Evolutionary conservation across 2,797 vertebrate species (phyloP).

Genomic region (Rhabdomys pumilio): DNA sequence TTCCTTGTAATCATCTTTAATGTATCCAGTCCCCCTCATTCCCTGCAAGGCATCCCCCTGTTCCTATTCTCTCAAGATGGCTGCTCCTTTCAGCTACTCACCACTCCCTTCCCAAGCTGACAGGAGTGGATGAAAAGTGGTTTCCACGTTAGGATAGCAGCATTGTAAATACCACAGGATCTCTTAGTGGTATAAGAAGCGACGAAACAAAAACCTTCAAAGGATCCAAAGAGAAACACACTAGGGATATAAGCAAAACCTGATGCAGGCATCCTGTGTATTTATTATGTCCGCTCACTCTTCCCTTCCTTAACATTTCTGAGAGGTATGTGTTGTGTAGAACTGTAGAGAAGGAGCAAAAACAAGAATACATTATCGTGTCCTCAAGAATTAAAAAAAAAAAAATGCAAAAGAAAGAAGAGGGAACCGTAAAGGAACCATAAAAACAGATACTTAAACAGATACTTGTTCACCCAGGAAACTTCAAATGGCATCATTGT

Average conservation of each 20-base stretch:
- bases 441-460: constrained; percentile 85
- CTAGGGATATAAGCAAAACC: constrained; percentile 85
- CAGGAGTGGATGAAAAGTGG: constrained; percentile 75
- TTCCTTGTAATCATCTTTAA: neutral
- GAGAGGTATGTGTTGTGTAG: constrained; percentile 73
- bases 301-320: constrained; percentile 81
- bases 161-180: constrained; percentile 80
- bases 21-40: neutral
- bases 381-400: constrained; percentile 75
- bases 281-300: constrained; percentile 62
- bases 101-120: constrained; percentile 78
- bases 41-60: constrained; percentile 22
- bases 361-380: constrained; percentile 74
- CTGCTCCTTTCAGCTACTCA: constrained; percentile 79
- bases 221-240: constrained; percentile 44
- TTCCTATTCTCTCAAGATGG: neutral
- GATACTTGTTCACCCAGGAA: constrained; percentile 76
- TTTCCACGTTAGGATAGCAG: constrained; percentile 80
- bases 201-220: constrained; percentile 75
- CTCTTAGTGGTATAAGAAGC: constrained; percentile 79
- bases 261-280: constrained; percentile 59
- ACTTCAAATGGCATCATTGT: constrained; percentile 88
- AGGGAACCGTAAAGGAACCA: neutral
- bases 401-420: constrained; percentile 69
- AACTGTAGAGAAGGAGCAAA: constrained; percentile 72